A percentile compares a stretch with the other conserved stretches of the same genome.
Conservation (phyloP, 2,797 vertebrate species). For the Eremophila alpestris region DNA sequence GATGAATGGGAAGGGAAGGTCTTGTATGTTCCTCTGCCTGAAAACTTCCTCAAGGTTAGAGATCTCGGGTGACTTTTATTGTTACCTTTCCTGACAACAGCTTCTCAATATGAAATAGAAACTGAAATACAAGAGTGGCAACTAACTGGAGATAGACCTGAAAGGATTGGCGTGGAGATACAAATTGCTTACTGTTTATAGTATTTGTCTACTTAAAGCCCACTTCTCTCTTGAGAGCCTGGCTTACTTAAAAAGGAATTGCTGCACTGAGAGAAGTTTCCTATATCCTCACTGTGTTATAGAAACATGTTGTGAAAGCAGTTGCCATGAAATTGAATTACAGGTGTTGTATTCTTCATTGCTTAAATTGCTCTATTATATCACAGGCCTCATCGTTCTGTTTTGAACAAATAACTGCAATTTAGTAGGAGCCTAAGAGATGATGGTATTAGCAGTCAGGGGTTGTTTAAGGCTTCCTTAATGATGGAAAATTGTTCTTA, state of each 20-base stretch:
- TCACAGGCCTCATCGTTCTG: conserved; percentile 68
- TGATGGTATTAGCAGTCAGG: conserved; percentile 60
- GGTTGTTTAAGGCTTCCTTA: conserved; percentile 75
- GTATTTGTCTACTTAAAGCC: conserved; percentile 48
- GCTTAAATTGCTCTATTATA: conserved; percentile 76
- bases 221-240: conserved; percentile 31
- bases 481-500: conserved; percentile 75
- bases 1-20: not conserved
- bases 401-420: conserved; percentile 80
- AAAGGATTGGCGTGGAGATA: not conserved
- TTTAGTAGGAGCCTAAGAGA: conserved; percentile 71
- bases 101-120: conserved; percentile 29
- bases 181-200: conserved; percentile 16
- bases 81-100: conserved; percentile 11
- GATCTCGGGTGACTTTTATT: conserved; percentile 12
- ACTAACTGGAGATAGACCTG: not conserved
- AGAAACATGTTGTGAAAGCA: conserved; percentile 72
- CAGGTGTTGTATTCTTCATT: conserved; percentile 73
- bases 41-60: conserved; percentile 36
- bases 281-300: conserved; percentile 44
- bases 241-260: conserved; percentile 31
- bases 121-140: not conserved
- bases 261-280: conserved; percentile 51
- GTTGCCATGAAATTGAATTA: conserved; percentile 82
- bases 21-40: not conserved